Conservation (phyloP, 2,888 invertebrate species). For the Diarsia dahlii region DNA sequence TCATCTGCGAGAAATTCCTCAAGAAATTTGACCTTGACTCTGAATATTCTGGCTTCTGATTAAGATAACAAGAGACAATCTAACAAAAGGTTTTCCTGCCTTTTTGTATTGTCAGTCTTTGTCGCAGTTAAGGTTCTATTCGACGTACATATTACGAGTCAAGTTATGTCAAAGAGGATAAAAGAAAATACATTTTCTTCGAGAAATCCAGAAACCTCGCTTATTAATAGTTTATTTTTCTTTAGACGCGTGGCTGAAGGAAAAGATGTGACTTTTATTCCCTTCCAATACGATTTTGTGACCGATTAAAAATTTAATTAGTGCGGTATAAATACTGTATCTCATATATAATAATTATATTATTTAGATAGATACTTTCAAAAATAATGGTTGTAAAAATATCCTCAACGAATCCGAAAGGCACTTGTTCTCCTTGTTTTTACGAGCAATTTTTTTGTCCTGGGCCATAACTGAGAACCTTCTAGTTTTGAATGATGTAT, state of each 20-base stretch:
- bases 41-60: slow-evolving; percentile 36
- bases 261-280: not conserved
- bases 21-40: slow-evolving; percentile 24
- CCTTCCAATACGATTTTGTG: not conserved
- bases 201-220: slow-evolving; percentile 15
- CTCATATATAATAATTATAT: too few species aligned
- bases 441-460: too few species aligned
- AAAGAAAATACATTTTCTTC: slow-evolving; percentile 33
- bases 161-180: slow-evolving; percentile 56
- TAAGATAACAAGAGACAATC: slow-evolving; percentile 43
- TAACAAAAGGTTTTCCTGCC: slow-evolving; percentile 38
- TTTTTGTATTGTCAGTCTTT: slow-evolving; percentile 35
- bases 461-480: too few species aligned
- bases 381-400: not conserved
- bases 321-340: not conserved
- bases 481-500: too few species aligned
- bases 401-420: too few species aligned
- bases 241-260: not conserved
- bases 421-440: too few species aligned
- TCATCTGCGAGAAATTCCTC: slow-evolving; percentile 7
- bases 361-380: not conserved
- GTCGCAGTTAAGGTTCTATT: slow-evolving; percentile 33
- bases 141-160: slow-evolving; percentile 46
- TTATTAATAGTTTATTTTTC: slow-evolving; percentile 44
- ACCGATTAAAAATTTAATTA: not conserved